Base-by-base conservation (phyloP, 2,797 vertebrate genomes). In the Chaetodon trifasciatus region DNA sequence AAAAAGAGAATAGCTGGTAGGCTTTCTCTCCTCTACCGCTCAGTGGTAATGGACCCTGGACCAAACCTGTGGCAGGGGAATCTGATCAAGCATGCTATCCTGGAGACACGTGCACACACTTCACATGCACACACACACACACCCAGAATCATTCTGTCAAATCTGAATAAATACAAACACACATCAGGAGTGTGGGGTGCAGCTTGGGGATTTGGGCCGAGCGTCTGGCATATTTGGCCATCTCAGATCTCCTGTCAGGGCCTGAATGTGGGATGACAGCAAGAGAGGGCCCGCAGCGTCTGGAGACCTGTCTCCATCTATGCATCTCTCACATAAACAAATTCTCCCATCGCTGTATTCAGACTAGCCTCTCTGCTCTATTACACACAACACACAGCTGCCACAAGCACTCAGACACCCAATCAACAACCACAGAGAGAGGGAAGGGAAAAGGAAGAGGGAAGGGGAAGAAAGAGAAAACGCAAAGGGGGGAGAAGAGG, bases 321-420 rank as follows among this genome's bases (percentile, higher is more conserved):
- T 96, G 97, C 97, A 99, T 98, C 97, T 96, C 97, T 97, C 97
- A 97, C 96, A 97, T 97, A 98, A 98, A 98, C 97, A 97, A 97
- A 98, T 98, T 98, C 97, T 97, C 97, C 97, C 96, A 97, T 97
- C 96, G 96, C 97, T 97, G 97, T 97, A 97, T 98, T 98, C 97
- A 97, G 97, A 98, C 96, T 97, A 97, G 97, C 96, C 97, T 98
- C 97, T 97, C 97, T 97, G 97, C 97, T 98, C 98, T 98, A 98
- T 98, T 98, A 98, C 97, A 97, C 97, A 97, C 95, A 97, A 97
- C 97, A 98, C 97, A 98, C 97, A 98, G 97, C 97, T 98, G 97
- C 97, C 97, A 99, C 97, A 97, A 97, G 96, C 97, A 98, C 97
- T 99, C 98, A 98, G 97, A 98, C 96, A 97, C 97, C 97, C 97